Percentiles rank a stretch among this genome's conserved stretches.
Evolutionary conservation across 2,797 vertebrate species (phyloP).

Genomic region (Spinibarbus caldwelli): DNA sequence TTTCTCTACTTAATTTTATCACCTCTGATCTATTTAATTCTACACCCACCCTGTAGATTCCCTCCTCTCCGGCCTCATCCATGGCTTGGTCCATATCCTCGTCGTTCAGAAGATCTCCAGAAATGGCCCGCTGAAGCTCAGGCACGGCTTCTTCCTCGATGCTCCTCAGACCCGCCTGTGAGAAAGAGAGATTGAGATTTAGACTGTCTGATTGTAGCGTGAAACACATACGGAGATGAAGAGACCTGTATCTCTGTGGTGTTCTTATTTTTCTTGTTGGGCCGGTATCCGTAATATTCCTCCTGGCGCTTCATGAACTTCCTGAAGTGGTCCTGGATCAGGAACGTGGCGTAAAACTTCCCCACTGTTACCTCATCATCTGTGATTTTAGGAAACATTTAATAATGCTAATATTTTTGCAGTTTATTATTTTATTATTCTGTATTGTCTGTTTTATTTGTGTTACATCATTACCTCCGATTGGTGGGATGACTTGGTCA

Average conservation of each 20-base stretch:
- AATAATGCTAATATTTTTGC: neutral
- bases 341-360: conserved; percentile 94
- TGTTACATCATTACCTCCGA: conserved; percentile 79
- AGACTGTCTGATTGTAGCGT: neutral
- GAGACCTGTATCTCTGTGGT: conserved; percentile 88
- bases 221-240: neutral
- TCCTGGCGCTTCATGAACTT: conserved; percentile 94
- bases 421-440: neutral
- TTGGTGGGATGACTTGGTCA: conserved; percentile 94
- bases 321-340: conserved; percentile 95
- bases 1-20: too few relatives aligned
- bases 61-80: conserved; percentile 85
- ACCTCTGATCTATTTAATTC: neutral
- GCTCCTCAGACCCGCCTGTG: conserved; percentile 89
- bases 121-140: conserved; percentile 88
- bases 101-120: conserved; percentile 87
- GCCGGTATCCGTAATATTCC: conserved; percentile 90
- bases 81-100: conserved; percentile 87
- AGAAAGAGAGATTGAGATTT: neutral
- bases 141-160: conserved; percentile 88
- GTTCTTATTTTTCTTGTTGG: conserved; percentile 84
- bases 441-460: neutral
- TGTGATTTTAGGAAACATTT: conserved; percentile 60
- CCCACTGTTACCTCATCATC: conserved; percentile 96
- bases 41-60: conserved; percentile 83